Percentiles rank a stretch among this genome's conserved stretches.
phyloP scores from a whole-genome alignment of 2,113 vertebrate genomes.

The Hucho hucho region DNA sequence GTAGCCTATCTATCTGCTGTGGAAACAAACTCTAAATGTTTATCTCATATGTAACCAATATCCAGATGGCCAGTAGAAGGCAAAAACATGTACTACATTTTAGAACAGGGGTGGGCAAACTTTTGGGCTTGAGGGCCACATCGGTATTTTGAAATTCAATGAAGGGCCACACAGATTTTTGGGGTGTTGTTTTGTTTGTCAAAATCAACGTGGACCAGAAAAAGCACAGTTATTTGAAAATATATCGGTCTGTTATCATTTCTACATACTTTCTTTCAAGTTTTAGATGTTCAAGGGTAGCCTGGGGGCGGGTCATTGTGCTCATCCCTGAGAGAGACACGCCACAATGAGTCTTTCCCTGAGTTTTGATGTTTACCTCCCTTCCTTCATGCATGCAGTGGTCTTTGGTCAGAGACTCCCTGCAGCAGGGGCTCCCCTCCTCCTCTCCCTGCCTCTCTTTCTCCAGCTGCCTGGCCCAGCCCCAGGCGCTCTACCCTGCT shows the following conservation, averaged over 20 bases:
- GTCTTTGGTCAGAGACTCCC: slow-evolving; percentile 8
- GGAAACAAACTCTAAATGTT: too few species aligned
- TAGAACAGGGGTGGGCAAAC: too few species aligned
- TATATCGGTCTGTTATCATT: background rate
- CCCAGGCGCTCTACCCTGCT: background rate
- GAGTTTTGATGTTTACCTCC: slow-evolving; percentile 14
- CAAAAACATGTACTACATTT: background rate
- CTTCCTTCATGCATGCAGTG: slow-evolving; percentile 2
- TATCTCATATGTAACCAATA: too few species aligned
- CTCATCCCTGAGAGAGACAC: slow-evolving; percentile 81
- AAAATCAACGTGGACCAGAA: too few species aligned
- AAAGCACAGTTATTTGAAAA: too few species aligned
- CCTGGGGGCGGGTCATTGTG: slow-evolving; percentile 94
- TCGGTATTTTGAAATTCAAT: background rate
- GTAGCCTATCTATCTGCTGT: background rate
- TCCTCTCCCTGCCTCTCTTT: slow-evolving; percentile 42
- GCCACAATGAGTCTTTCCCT: slow-evolving; percentile 21
- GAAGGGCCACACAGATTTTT: background rate
- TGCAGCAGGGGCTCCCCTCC: slow-evolving; percentile 46
- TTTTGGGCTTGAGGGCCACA: too few species aligned
- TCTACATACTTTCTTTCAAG: slow-evolving; percentile 84
- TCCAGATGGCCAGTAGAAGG: too few species aligned
- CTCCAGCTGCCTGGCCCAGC: slow-evolving; percentile 11
- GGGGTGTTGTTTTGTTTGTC: background rate
- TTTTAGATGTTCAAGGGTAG: slow-evolving; percentile 89